These are phyloP conservation scores for Patiria miniata DNA, from an alignment of 35 echinoderm and acorn worm species.

Conservation along the genomic window DNA sequence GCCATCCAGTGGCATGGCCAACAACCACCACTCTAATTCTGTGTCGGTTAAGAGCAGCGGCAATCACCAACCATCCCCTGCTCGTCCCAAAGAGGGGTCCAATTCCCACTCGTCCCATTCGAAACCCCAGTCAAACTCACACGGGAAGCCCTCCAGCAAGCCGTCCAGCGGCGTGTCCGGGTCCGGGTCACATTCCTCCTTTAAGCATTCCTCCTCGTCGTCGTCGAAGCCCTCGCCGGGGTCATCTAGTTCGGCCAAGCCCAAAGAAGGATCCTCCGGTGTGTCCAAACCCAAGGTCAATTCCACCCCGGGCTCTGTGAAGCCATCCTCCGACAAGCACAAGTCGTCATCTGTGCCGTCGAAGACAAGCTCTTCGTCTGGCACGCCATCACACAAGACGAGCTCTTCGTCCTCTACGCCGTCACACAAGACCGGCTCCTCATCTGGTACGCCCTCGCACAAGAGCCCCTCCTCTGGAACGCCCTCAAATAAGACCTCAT, in stretches of 20 bases:
- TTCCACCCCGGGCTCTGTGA: not conserved
- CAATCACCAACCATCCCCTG: not conserved
- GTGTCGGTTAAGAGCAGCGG: slow-evolving; percentile 1
- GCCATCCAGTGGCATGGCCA: slow-evolving; percentile 8
- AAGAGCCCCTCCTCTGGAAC: slow-evolving; percentile 33
- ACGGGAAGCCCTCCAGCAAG: slow-evolving; percentile 18
- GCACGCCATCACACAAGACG: slow-evolving; percentile 18
- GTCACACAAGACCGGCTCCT: slow-evolving; percentile 5
- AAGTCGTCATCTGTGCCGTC: slow-evolving; percentile 2
- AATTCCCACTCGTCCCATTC: slow-evolving; percentile 25
- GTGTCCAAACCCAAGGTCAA: slow-evolving; percentile 41
- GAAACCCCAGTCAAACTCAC: slow-evolving; percentile 1
- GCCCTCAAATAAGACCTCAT: slow-evolving; percentile 28
- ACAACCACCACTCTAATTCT: slow-evolving; percentile 37
- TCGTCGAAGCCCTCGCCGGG: not conserved
- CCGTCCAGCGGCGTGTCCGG: slow-evolving; percentile 30
- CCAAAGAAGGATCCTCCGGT: slow-evolving; percentile 42
- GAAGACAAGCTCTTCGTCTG: slow-evolving; percentile 31
- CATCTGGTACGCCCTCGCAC: slow-evolving; percentile 20
- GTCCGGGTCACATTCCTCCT: slow-evolving; percentile 8
- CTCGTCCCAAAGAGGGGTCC: slow-evolving; percentile 23
- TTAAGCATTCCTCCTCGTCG: slow-evolving; percentile 32
- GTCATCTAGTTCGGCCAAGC: slow-evolving; percentile 5
- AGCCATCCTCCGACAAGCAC: slow-evolving; percentile 36
- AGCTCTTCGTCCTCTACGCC: slow-evolving; percentile 1